Evolutionary conservation across 1,140 invertebrate species (phyloP), one percentile per base, ranked within the genome.

Genomic region (Pantala flavescens): DNA sequence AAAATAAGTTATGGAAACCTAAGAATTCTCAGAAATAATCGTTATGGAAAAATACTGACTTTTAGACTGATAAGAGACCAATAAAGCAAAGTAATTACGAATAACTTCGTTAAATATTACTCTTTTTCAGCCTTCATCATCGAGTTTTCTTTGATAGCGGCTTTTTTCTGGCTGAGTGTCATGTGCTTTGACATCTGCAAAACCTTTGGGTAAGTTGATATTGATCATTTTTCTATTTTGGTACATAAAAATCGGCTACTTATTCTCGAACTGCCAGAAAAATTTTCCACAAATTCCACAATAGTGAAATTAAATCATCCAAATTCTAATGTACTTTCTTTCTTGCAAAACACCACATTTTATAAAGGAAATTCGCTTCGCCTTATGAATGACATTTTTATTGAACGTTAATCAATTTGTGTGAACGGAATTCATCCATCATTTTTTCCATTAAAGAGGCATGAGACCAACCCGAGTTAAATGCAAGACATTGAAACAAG

Each of bases 131-230:
- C 90, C 11, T 89, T 91, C 78, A 84, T 89, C 70, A 88, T 94
- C 72, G 92, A 95, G 81, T 96, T 93, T 81, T 93, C 91, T 76
- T 91, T 94, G 81, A 84, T 95, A 79, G 87, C 92, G 5, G 91
- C 91, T 74, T 96, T 96, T 84, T 91, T 91, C 76, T 97, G 95
- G 95, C 88, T 96, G 80, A 93, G 92, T 82, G 88, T 94, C 63
- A 95, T 95, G 88, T 93, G 93, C 78, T 90, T 93, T 80, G 93
- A 96, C 81, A 92, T 94, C 79, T 95, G 91, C 88, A 90, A 90
- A 84, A 94, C 93, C 73, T 92, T 93, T 82, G 90, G 90, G 91
- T 92, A 84, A 89, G 86, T 82, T 43, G 1, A 2, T 63, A 7
- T 21, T 14, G 49, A 63, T 7, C 5, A 63, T 19, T 1, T 63